Evolutionary conservation across 2,113 vertebrate species (phyloP), one percentile per base, ranked within the genome.

Genomic region (Peromyscus leucopus): DNA sequence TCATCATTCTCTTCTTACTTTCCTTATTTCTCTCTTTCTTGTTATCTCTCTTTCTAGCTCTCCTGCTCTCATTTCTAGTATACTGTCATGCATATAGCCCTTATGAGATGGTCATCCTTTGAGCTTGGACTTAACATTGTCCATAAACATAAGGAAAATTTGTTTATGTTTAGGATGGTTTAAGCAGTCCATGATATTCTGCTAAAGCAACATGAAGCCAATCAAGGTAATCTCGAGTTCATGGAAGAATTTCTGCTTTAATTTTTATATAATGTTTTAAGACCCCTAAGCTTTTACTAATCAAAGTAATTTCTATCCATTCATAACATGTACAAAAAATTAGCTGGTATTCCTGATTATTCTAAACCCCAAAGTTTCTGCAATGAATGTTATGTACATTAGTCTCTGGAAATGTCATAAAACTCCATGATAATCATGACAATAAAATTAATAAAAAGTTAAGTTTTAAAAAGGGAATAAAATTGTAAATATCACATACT

Each of bases 251-350:
- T 90, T 92, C 63, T 93, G 19, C 11, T 36, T 94, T 76, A 85
- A 78, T 22, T 75, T 59, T 96, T 57, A 79, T 48, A 7, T 61
- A 55, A 65, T 63, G 80, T 85, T 74, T 90, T 75, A 96, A 92
- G 59, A 59, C 71, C 48, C 11, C 63, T 80, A 65, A 13, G 4
- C 1, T 0, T 36, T 71, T 39, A 39, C 9, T 74, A 69, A 74
- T 65, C 55, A 94, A 92, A 96, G 31, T 69, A 11, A 89, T 39
- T 69, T 93, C 3, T 74, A 31, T 57, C 7, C 42, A 57, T 24
- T 92, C 83, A 19, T 9, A 86, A 57, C 21, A 82, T 78, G 19
- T 59, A 63, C 33, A 78, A 61, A 22, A 17, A 69, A n/a, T 87
- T 33, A 92, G 36, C 3, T 95, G 11, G 17, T 48, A 72, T 91